Evolutionary conservation across 1,140 invertebrate species (phyloP).

Genomic region (Paramacrobiotus metropolitanus): DNA sequence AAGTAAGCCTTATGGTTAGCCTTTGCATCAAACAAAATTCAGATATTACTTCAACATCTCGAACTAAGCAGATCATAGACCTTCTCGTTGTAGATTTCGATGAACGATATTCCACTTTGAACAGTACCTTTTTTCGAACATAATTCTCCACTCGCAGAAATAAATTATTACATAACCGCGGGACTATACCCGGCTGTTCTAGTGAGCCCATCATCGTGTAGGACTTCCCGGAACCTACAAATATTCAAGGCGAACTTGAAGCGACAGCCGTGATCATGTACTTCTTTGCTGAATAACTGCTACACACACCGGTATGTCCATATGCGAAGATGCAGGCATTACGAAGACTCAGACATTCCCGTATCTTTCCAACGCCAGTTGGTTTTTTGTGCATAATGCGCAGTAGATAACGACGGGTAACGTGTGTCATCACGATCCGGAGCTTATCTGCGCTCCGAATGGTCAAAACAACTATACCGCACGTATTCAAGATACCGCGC

Average conservation of each 20-base stretch:
- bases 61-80: constrained; percentile 92
- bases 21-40: too few species aligned
- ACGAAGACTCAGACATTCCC: too few species aligned
- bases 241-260: constrained; percentile 15
- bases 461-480: too few species aligned
- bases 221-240: constrained; percentile 77
- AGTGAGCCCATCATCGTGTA: constrained; percentile 95
- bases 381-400: too few species aligned
- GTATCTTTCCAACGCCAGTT: too few species aligned
- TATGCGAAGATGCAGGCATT: constrained; percentile 98
- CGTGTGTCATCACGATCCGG: too few species aligned
- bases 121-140: constrained; percentile 36
- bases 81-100: constrained; percentile 99
- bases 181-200: constrained; percentile 78
- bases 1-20: too few species aligned
- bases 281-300: background rate
- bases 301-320: constrained; percentile 71
- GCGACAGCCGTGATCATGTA: constrained; percentile 5
- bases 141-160: constrained; percentile 60
- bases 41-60: constrained; percentile 30
- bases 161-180: constrained; percentile 71
- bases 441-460: too few species aligned
- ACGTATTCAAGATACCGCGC: too few species aligned
- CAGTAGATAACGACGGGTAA: too few species aligned
- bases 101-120: constrained; percentile 93